A percentile compares a stretch with the other conserved stretches of the same genome.
phyloP scores from a whole-genome alignment of 2,888 invertebrate genomes.

The Lagria hirta region DNA sequence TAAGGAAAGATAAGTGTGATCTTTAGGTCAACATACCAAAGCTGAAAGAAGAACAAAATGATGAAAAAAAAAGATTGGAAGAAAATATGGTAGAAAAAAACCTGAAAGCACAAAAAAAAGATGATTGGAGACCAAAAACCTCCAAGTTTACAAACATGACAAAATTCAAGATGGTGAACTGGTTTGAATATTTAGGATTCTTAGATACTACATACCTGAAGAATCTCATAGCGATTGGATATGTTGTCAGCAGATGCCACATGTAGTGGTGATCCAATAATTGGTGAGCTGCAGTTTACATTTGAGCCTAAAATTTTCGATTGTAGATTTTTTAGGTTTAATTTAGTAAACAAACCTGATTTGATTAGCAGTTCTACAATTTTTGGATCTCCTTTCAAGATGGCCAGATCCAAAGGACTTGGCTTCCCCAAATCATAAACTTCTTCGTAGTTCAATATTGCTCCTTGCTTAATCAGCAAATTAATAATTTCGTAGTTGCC shows the following conservation, averaged over 20 bases:
- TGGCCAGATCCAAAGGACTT: slow-evolving; percentile 82
- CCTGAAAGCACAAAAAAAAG: too few relatives aligned
- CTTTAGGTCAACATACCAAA: too few relatives aligned
- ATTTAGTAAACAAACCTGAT: slow-evolving; percentile 59
- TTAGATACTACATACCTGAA: slow-evolving; percentile 40
- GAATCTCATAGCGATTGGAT: slow-evolving; percentile 60
- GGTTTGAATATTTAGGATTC: background rate
- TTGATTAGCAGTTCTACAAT: slow-evolving; percentile 70
- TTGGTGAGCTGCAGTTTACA: slow-evolving; percentile 77
- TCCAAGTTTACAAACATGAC: background rate
- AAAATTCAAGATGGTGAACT: background rate
- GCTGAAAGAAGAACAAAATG: too few relatives aligned
- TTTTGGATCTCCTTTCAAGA: slow-evolving; percentile 75
- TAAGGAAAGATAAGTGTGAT: too few relatives aligned
- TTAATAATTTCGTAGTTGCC: slow-evolving; percentile 75
- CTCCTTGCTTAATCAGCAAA: slow-evolving; percentile 80
- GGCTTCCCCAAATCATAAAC: slow-evolving; percentile 61
- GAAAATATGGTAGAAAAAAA: too few relatives aligned
- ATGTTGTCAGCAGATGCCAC: slow-evolving; percentile 82
- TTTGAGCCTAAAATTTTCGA: slow-evolving; percentile 63
- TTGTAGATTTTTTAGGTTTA: background rate
- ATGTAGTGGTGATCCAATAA: slow-evolving; percentile 79
- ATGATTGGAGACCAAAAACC: too few relatives aligned
- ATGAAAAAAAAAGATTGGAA: too few relatives aligned
- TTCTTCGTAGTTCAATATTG: slow-evolving; percentile 66